Percentiles rank a stretch among this genome's conserved stretches.
Conservation (phyloP, 1,140 invertebrate genomes). For the Cydia strobilella region DNA sequence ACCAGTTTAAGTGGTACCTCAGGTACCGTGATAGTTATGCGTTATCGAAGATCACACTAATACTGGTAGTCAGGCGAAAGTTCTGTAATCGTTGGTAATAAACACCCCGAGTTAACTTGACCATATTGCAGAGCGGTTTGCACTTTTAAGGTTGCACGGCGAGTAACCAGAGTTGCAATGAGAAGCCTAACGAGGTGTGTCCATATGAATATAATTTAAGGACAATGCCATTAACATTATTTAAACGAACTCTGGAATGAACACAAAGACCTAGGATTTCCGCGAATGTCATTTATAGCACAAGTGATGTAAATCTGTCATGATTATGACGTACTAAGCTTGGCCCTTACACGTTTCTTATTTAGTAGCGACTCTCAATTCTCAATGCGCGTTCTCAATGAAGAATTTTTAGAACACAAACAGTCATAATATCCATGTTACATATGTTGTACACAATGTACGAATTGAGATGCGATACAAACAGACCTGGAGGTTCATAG, state of each 20-base stretch:
- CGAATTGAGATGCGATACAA: too few species aligned
- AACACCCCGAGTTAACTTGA: slow-evolving; percentile 38
- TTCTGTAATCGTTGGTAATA: background rate
- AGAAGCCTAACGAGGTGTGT: slow-evolving; percentile 42
- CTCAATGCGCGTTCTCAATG: too few species aligned
- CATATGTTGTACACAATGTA: too few species aligned
- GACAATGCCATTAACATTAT: slow-evolving; percentile 22
- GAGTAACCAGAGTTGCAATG: slow-evolving; percentile 40
- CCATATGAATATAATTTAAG: slow-evolving; percentile 26
- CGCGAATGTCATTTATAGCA: background rate
- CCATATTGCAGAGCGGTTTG: slow-evolving; percentile 63
- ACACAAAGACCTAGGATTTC: slow-evolving; percentile 14
- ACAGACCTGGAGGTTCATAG: too few species aligned
- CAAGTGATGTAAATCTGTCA: background rate
- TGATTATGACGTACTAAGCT: background rate
- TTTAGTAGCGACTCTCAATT: background rate
- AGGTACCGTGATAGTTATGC: background rate
- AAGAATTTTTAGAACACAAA: too few species aligned
- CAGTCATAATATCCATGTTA: too few species aligned
- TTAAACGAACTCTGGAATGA: background rate
- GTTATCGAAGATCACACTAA: background rate
- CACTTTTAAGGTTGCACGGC: slow-evolving; percentile 68
- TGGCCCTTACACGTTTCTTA: background rate
- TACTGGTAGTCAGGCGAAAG: background rate
- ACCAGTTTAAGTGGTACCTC: slow-evolving; percentile 32